Evolutionary conservation across 2,888 invertebrate genomes (phyloP).

Genomic region (Microctonus brassicae): DNA sequence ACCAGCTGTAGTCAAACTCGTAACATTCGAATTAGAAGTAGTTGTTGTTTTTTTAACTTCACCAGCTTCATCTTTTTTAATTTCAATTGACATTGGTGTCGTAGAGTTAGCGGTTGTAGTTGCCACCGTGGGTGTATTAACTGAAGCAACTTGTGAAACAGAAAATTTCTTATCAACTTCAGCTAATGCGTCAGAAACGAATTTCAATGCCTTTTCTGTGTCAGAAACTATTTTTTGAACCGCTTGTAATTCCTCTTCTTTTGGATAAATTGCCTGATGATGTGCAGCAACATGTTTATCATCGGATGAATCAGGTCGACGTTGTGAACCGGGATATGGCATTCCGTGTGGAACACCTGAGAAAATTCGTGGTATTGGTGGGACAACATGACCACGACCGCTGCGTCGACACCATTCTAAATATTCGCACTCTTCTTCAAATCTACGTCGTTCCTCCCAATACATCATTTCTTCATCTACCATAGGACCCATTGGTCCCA

Average conservation of each 20-base stretch:
- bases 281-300: slow-evolving; percentile 95
- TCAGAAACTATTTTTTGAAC: slow-evolving; percentile 94
- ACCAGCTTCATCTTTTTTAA: background rate
- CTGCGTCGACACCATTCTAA: slow-evolving; percentile 80
- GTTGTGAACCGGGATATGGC: slow-evolving; percentile 75
- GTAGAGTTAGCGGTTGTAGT: slow-evolving; percentile 35
- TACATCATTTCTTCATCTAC: slow-evolving; percentile 88
- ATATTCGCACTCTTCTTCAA: slow-evolving; percentile 81
- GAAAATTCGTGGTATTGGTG: slow-evolving; percentile 68
- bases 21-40: slow-evolving; percentile 59
- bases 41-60: slow-evolving; percentile 39
- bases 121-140: slow-evolving; percentile 31
- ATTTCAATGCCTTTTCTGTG: slow-evolving; percentile 93
- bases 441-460: slow-evolving; percentile 87
- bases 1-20: slow-evolving; percentile 55
- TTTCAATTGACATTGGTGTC: slow-evolving; percentile 13
- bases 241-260: slow-evolving; percentile 87
- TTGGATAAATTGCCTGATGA: slow-evolving; percentile 94
- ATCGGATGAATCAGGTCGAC: slow-evolving; percentile 93
- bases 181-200: slow-evolving; percentile 90
- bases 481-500: slow-evolving; percentile 68
- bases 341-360: slow-evolving; percentile 69
- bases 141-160: background rate
- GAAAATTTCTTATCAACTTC: slow-evolving; percentile 66
- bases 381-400: slow-evolving; percentile 73